A percentile compares a stretch with the other conserved stretches of the same genome.
phyloP scores from a whole-genome alignment of 64 coral and sea anemone species.

The Montipora cactus region DNA sequence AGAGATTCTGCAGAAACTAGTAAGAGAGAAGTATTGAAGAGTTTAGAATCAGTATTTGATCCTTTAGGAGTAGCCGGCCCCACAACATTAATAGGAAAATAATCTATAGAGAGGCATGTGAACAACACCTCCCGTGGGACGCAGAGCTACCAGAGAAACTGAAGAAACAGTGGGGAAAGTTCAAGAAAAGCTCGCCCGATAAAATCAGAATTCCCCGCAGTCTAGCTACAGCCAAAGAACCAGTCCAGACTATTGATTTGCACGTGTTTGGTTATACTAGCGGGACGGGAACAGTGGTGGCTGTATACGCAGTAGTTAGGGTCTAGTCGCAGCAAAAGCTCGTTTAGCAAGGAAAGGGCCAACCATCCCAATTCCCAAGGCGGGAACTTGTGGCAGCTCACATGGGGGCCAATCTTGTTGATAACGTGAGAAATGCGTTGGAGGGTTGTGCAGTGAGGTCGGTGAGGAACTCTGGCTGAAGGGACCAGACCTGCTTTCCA shows the following conservation, averaged over 20 bases:
- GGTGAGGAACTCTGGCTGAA: conserved; percentile 21
- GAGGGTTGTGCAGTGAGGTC: conserved; percentile 18
- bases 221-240: neutral
- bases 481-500: conserved; percentile 41
- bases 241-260: conserved; percentile 9
- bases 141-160: neutral
- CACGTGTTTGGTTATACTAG: conserved; percentile 53
- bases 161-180: neutral
- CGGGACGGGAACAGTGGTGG: conserved; percentile 26
- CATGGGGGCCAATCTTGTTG: conserved; percentile 63
- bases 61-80: conserved; percentile 39
- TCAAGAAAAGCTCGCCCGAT: neutral
- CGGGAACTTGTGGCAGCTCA: conserved; percentile 47
- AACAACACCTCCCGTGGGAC: conserved; percentile 2
- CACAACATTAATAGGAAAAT: neutral
- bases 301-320: conserved; percentile 49
- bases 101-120: conserved; percentile 41
- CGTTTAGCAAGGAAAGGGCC: conserved; percentile 50
- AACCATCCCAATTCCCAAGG: conserved; percentile 13
- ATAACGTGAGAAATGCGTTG: conserved; percentile 39
- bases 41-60: conserved; percentile 21
- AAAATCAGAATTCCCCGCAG: conserved; percentile 26
- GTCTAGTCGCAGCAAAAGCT: conserved; percentile 41
- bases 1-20: conserved; percentile 4
- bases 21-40: conserved; percentile 24